Percentiles rank a stretch among this genome's conserved stretches.
These are phyloP conservation scores for Clarias laeviceps DNA, from an alignment of 2,797 vertebrate genomes.

Conservation along the genomic window DNA sequence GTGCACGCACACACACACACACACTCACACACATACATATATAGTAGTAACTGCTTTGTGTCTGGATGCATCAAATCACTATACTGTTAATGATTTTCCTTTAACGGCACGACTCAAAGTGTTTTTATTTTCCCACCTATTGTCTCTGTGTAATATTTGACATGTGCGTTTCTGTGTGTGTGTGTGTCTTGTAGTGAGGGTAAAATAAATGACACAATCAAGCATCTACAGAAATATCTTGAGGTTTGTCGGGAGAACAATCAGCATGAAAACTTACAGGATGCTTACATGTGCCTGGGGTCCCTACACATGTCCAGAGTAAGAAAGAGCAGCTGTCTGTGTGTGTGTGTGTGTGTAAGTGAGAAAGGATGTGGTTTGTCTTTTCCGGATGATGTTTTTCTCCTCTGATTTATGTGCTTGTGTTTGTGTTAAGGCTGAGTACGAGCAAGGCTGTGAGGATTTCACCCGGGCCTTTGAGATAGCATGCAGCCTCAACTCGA, in stretches of 20 bases:
- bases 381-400: background rate
- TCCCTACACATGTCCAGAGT: slow-evolving; percentile 35
- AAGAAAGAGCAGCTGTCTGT: background rate
- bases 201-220: slow-evolving; percentile 23
- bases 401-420: background rate
- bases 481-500: slow-evolving; percentile 61
- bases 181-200: slow-evolving; percentile 30
- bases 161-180: background rate
- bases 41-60: background rate
- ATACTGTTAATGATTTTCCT: background rate
- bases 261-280: slow-evolving; percentile 28
- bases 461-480: slow-evolving; percentile 75
- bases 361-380: background rate
- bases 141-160: slow-evolving; percentile 4
- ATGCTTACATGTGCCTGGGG: slow-evolving; percentile 47
- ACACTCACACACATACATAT: background rate
- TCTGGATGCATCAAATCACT: background rate
- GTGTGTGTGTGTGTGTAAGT: background rate
- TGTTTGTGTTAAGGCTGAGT: slow-evolving; percentile 69
- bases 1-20: slow-evolving; percentile 50
- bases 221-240: slow-evolving; percentile 40
- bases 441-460: slow-evolving; percentile 65
- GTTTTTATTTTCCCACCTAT: background rate
- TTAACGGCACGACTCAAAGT: background rate
- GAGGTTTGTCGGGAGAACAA: slow-evolving; percentile 25